phyloP scores from a whole-genome alignment of 2,888 invertebrate species.

The Mesorhabditis sp. region DNA sequence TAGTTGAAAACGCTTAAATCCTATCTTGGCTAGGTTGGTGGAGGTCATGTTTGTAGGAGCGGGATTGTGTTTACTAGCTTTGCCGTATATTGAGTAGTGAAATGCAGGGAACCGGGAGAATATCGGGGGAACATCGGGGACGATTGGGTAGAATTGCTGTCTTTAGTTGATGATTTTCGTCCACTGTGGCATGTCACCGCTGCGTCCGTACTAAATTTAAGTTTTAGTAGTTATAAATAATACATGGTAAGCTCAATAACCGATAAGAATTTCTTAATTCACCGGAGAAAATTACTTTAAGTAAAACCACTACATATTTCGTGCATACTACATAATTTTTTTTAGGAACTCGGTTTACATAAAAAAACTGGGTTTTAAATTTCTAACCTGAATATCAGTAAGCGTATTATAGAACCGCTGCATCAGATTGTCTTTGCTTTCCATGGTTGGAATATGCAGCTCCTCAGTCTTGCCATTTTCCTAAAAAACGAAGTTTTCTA shows the following conservation, averaged over 20 bases:
- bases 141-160: no score
- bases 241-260: no score
- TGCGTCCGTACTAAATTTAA: background rate
- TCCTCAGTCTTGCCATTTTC: conserved; percentile 65
- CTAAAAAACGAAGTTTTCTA: conserved; percentile 63
- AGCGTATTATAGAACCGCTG: conserved; percentile 73
- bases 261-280: no score
- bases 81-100: background rate
- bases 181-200: background rate
- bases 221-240: background rate
- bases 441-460: conserved; percentile 63
- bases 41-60: no score
- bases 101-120: background rate
- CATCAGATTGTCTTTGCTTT: conserved; percentile 72
- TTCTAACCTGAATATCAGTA: conserved; percentile 74
- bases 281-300: no score
- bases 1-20: no score
- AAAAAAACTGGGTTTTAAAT: background rate
- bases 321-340: no score
- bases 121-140: no score
- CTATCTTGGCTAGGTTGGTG: no score
- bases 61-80: no score
- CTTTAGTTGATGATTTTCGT: background rate
- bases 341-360: no score
- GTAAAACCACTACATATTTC: no score